phyloP scores from a whole-genome alignment of 2,888 invertebrate species.

The Volucella inflata region DNA sequence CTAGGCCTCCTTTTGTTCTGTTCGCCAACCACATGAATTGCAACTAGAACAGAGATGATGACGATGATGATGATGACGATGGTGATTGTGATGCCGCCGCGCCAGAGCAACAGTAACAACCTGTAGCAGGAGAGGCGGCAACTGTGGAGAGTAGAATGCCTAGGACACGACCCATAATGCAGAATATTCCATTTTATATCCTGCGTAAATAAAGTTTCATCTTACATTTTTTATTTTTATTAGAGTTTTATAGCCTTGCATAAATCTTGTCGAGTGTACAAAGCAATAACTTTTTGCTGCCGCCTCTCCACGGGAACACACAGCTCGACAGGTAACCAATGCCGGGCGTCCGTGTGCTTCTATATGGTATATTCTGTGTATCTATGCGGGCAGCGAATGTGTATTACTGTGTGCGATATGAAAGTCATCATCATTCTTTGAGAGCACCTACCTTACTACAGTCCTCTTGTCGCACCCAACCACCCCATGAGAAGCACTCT shows the following conservation, averaged over 20 bases:
- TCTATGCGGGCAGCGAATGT: slow-evolving; percentile 18
- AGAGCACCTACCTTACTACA: slow-evolving; percentile 39
- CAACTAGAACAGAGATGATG: slow-evolving; percentile 42
- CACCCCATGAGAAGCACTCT: slow-evolving; percentile 36
- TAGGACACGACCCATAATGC: slow-evolving; percentile 74
- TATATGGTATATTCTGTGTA: background rate
- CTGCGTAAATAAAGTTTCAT: slow-evolving; percentile 78
- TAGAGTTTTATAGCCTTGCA: slow-evolving; percentile 78
- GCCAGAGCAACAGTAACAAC: slow-evolving; percentile 45
- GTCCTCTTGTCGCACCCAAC: slow-evolving; percentile 2
- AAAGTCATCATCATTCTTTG: slow-evolving; percentile 52
- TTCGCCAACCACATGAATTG: slow-evolving; percentile 1
- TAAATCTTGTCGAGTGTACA: slow-evolving; percentile 77
- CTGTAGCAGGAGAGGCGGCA: slow-evolving; percentile 36
- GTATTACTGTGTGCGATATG: slow-evolving; percentile 25
- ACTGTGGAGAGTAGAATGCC: slow-evolving; percentile 26
- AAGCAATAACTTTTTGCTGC: slow-evolving; percentile 75
- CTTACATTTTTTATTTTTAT: slow-evolving; percentile 79
- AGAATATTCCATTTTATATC: slow-evolving; percentile 76
- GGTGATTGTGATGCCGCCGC: background rate
- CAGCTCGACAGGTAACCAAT: slow-evolving; percentile 63
- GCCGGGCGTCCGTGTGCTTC: background rate
- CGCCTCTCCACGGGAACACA: slow-evolving; percentile 72
- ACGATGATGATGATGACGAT: background rate
- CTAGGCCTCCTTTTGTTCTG: background rate